Base-by-base conservation (phyloP, 2,888 invertebrate genomes). In the Leucania comma region DNA sequence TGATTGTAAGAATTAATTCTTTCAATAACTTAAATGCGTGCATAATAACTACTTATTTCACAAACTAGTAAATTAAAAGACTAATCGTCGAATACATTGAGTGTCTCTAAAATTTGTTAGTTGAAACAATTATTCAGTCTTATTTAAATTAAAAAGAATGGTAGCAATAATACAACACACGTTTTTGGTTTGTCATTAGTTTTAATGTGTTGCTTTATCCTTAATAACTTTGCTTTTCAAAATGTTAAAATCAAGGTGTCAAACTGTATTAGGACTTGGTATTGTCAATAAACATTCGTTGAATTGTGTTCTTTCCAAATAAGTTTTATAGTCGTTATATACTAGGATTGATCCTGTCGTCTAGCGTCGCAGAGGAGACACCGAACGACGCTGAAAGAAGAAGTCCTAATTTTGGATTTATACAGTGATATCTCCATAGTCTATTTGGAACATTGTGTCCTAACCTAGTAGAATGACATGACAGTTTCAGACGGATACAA, bases 321-420 rank as follows among this genome's bases (percentile, higher is more conserved):
- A 62, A n/a, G 56, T 57, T 64, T 73, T 74, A 51, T 69, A 46
- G 35, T 65, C 48, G 24, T 70, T 54, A 63, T 54, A 17, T 50
- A 71, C 24, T 42, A 35, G 56, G 24, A 56, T 64, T 72, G 57
- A 26, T 58, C 46, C 74, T 58, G 58, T 67, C 35, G 51, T 46
- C 50, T 46, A 66, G 51, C 46, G 35, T 67, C 35, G 51, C 72
- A 74, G 51, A 46, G 74, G 26, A 58, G 26, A 66, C 57, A 66
- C 57, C 35, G 26, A 74, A 57, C 20, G 35, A 66, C 26, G 72
- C 57, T 46, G 74, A 58, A 74, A 24, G 67, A 72, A 71, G 71
- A 72, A 67, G 24, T 22, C 12, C 22, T 50, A 32, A 20, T 42
- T 32, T 29, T 66, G 26, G 66, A 56, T 72, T 29, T 62, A 67